A percentile compares a stretch with the other conserved stretches of the same genome.
phyloP scores from a whole-genome alignment of 2,888 invertebrate genomes.

The Drosophila barbarae region DNA sequence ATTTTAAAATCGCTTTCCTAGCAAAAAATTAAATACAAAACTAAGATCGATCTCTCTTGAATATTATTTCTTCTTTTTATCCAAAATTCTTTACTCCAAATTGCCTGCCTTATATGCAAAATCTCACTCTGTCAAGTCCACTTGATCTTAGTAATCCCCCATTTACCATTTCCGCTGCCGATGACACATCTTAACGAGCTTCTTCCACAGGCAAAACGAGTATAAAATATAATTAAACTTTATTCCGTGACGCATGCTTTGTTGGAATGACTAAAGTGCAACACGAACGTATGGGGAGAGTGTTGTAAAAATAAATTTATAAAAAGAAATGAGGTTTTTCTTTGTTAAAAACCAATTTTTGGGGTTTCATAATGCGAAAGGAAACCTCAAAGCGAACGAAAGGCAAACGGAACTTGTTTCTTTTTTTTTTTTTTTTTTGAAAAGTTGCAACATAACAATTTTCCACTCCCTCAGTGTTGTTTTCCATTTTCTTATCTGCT shows the following conservation, averaged over 20 bases:
- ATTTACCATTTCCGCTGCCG: conserved; percentile 21
- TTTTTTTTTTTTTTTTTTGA: conserved; percentile 31
- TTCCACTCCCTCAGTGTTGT: conserved; percentile 25
- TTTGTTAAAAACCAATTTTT: conserved; percentile 27
- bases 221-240: conserved; percentile 25
- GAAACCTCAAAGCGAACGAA: conserved; percentile 46
- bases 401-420: conserved; percentile 61
- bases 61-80: neutral
- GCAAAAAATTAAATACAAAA: too few species aligned
- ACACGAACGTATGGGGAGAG: conserved; percentile 2
- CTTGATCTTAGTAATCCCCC: conserved; percentile 2
- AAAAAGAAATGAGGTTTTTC: conserved; percentile 8
- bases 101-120: conserved; percentile 1
- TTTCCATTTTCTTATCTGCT: conserved; percentile 41
- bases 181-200: conserved; percentile 36
- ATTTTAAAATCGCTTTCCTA: neutral
- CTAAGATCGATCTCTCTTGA: neutral
- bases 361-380: conserved; percentile 56
- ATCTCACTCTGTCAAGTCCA: neutral
- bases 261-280: conserved; percentile 30
- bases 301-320: conserved; percentile 1
- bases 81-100: neutral
- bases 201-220: conserved; percentile 2
- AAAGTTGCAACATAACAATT: conserved; percentile 53
- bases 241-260: conserved; percentile 18